Conservation (phyloP, 1,140 invertebrate genomes). For the Wasmannia auropunctata region DNA sequence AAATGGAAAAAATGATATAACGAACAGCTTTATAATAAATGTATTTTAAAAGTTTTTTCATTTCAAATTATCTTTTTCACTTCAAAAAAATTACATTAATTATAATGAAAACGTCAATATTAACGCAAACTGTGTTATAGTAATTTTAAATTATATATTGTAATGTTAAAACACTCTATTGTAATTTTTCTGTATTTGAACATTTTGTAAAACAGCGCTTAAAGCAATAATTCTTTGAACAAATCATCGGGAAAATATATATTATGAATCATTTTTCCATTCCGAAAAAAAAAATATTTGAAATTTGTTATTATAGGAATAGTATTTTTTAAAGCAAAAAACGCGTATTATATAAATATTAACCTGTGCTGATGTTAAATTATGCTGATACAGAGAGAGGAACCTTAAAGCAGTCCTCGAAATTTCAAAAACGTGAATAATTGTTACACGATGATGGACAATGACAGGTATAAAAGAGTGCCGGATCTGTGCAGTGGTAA, state of each 20-base stretch:
- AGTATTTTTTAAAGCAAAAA: neutral
- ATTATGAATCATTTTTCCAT: neutral
- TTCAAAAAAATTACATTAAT: neutral
- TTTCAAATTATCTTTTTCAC: neutral
- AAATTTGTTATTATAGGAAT: neutral
- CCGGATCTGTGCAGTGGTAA: slow-evolving; percentile 9
- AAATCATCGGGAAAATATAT: neutral
- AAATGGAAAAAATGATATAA: slow-evolving; percentile 13
- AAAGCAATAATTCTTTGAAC: neutral
- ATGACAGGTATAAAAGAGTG: neutral
- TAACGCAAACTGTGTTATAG: neutral
- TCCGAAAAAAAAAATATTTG: neutral
- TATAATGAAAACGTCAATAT: neutral
- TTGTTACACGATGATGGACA: neutral
- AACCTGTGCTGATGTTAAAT: neutral
- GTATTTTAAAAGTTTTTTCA: neutral
- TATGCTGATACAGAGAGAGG: neutral
- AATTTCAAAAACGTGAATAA: neutral
- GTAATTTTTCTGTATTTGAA: neutral
- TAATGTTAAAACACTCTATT: too few species aligned
- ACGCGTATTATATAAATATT: neutral
- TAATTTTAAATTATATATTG: neutral
- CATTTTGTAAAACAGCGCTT: neutral
- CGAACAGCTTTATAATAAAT: neutral
- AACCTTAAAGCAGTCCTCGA: neutral